These are phyloP conservation scores for Phortica okadai DNA, from an alignment of 2,888 invertebrate genomes.

Conservation along the genomic window DNA sequence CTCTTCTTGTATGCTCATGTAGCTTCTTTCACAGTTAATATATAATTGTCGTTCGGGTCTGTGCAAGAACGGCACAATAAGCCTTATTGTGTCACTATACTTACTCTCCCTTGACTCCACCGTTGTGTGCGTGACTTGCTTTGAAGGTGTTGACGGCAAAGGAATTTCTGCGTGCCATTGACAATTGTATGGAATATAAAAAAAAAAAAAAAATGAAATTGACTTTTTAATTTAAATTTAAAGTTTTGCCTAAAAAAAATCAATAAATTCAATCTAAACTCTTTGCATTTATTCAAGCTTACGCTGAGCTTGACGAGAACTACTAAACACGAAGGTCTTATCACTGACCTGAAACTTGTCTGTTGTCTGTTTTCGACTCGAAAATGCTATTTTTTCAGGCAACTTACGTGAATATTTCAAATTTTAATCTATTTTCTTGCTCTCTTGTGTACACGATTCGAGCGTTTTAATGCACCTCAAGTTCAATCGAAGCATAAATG, in stretches of 20 bases:
- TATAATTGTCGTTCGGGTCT: conserved; percentile 22
- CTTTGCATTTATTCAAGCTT: no score
- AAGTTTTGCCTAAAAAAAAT: no score
- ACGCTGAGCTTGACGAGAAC: no score
- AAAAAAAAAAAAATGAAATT: conserved; percentile 32
- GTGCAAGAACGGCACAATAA: neutral
- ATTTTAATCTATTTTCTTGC: neutral
- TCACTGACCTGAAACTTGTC: no score
- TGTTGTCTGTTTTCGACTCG: no score
- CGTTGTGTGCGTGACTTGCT: conserved; percentile 79
- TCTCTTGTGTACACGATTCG: neutral
- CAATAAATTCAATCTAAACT: no score
- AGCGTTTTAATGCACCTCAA: neutral
- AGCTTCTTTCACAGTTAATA: conserved; percentile 20
- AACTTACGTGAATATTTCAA: neutral
- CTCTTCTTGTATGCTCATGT: conserved; percentile 14
- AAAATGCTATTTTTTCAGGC: no score
- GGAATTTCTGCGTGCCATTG: conserved; percentile 84
- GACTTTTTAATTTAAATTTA: conserved; percentile 56
- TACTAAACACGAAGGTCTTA: no score
- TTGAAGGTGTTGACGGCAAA: conserved; percentile 89
- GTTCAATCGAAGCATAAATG: conserved; percentile 31
- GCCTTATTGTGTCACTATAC: conserved; percentile 57
- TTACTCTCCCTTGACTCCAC: conserved; percentile 77
- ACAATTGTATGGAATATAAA: conserved; percentile 53